Evolutionary conservation across 2,113 vertebrate species (phyloP), one percentile per base, ranked within the genome.

Genomic region (Camelus bactrianus): DNA sequence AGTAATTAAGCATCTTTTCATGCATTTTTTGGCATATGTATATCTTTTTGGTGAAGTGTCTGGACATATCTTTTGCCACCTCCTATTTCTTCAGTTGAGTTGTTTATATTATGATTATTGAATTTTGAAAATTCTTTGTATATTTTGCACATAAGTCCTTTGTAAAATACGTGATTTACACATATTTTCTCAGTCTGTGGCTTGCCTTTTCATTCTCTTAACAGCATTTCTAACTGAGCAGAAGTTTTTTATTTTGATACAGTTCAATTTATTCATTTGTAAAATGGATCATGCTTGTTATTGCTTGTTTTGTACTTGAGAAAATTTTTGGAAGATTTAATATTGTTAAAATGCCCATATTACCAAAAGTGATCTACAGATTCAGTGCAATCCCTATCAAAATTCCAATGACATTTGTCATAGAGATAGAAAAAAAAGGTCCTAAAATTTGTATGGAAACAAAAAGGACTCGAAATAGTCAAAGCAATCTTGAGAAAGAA

Each of bases 311-410:
- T 70, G 28, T 62, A 76, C 11, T 77, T 82, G 73, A 46, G 14
- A 91, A 91, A 67, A 72, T 93, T 75, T 85, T 76, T 35, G 20
- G 20, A 92, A n/a, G 28, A 67, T 64, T 84, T 75, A 84, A 28
- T 86, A 75, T 56, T 77, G 48, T 76, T 77, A 48, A 85, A 86
- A 28, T 77, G 50, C 20, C 35, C 28, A 67, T 46, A 65, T 6
- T 67, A 46, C 48, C 15, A 26, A 76, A 93, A 65, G 26, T 54
- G 17, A 76, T 52, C 60, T 73, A 50, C 16, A 92, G 30, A 70
- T 70, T 91, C 8, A 58, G 1, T 60, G 16, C 12, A 62, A 38
- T 50, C 24, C 15, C 11, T 30, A 22, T 72, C 77, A 82, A 60
- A 62, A 82, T 60, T 60, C 38, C 32, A 92, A 67, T 20, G 50